Conservation (phyloP, 1,140 invertebrate species). For the Carposina sasakii region DNA sequence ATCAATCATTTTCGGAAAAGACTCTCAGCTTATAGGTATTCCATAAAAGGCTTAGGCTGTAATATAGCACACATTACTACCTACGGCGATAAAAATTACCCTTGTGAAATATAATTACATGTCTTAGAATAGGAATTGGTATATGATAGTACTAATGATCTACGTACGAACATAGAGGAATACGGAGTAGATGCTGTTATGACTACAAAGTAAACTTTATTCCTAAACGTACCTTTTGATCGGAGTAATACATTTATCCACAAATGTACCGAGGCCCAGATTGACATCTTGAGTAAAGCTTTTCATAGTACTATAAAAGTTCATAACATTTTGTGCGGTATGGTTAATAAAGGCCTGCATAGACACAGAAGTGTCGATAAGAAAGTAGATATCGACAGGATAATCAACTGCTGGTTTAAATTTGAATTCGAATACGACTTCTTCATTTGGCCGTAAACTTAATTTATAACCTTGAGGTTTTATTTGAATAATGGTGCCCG, state of each 20-base stretch:
- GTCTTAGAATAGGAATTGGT: too few species aligned
- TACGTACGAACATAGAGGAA: too few species aligned
- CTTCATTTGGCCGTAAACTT: slow-evolving; percentile 36
- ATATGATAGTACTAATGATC: too few species aligned
- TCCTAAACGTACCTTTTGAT: too few species aligned
- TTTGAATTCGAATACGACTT: slow-evolving; percentile 37
- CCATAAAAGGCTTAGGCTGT: too few species aligned
- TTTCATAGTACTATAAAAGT: slow-evolving; percentile 78
- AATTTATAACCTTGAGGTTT: slow-evolving; percentile 47
- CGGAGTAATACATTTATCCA: slow-evolving; percentile 90
- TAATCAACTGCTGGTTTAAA: slow-evolving; percentile 82
- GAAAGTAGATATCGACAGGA: slow-evolving; percentile 91
- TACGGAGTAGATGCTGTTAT: too few species aligned
- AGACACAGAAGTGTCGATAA: slow-evolving; percentile 88
- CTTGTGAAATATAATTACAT: too few species aligned
- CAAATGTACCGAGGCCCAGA: slow-evolving; percentile 91
- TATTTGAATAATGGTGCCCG: slow-evolving; percentile 41
- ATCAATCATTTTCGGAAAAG: too few species aligned
- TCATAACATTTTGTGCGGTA: slow-evolving; percentile 77
- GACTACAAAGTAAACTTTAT: too few species aligned
- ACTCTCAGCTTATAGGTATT: too few species aligned
- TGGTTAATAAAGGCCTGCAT: slow-evolving; percentile 81
- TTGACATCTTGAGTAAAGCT: slow-evolving; percentile 87
- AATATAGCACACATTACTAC: too few species aligned
- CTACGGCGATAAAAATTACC: too few species aligned